Evolutionary conservation across 2,888 invertebrate genomes (phyloP), one percentile per base, ranked within the genome.

Genomic region (Smittia sp.): DNA sequence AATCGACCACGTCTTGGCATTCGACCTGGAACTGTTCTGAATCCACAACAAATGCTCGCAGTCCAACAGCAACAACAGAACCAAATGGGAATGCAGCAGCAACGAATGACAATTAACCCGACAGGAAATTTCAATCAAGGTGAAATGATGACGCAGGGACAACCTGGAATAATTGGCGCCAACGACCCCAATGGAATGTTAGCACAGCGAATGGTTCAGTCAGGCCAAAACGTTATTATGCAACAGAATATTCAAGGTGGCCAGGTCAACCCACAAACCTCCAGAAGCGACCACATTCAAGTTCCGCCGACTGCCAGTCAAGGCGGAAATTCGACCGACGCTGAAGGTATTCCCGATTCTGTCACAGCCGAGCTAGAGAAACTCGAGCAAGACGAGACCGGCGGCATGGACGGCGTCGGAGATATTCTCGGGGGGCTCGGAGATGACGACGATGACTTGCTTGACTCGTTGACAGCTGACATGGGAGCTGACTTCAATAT

Each of bases 401-500:
- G 85, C 62, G 83, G 82, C 13, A 83, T 85, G 79, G 88, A 88
- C 80, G 86, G 87, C 79, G 92, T 93, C 74, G 88, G 89, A 76
- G 92, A 92, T 80, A 90, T 94, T 79, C 84, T 94, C 52, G 92
- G 91, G 54, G 93, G 92, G 18, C 84, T 94, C 62, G 92, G 90
- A 2, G 91, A 93, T 73, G 94, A 94, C 76, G 94, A 95, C 78
- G 95, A 95, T 79, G 94, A 94, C 78, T 85, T 95, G 54, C 84
- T 94, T 25, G 86, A 86, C 76, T 87, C 87, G 0, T 79, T 87
- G 52, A 84, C 85, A 78, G 92, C 91, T n/a, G 93, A 93, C 83
- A 92, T 95, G 86, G 95, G 94, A 3, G 91, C 93, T 75, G 96
- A 96, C 84, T 97, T 97, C 83, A 96, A 97, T 81, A 95, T 97